A percentile compares a stretch with the other conserved stretches of the same genome.
Evolutionary conservation across 2,888 invertebrate species (phyloP).

Genomic region (Eupeodes latifasciatus): DNA sequence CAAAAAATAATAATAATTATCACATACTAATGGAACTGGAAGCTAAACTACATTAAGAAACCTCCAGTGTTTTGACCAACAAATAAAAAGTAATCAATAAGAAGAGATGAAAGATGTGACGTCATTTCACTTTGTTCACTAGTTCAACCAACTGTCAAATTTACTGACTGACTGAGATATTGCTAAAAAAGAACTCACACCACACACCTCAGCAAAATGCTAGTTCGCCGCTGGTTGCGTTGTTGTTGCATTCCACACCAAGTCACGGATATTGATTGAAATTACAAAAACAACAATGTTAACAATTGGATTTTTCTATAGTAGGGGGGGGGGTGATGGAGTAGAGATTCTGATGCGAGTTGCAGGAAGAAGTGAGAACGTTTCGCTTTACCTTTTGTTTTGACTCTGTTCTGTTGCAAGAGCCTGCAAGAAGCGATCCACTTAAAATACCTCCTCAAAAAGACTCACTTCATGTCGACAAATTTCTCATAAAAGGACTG

Average conservation of each 20-base stretch:
- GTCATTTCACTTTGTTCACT: not conserved
- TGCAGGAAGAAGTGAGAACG: not conserved
- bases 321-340: too few species aligned
- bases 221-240: not conserved
- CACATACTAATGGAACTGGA: conserved; percentile 51
- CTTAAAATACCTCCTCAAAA: conserved; percentile 62
- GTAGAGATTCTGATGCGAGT: too few species aligned
- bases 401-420: conserved; percentile 52
- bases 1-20: conserved; percentile 60
- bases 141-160: conserved; percentile 2
- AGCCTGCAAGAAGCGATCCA: conserved; percentile 59
- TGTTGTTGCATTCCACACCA: conserved; percentile 1
- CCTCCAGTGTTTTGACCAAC: not conserved
- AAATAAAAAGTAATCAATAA: not conserved
- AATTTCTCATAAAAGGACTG: conserved; percentile 72
- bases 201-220: not conserved
- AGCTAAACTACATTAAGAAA: conserved; percentile 13
- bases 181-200: not conserved
- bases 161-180: not conserved
- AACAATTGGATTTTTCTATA: not conserved
- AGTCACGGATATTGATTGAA: not conserved
- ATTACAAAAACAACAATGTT: conserved; percentile 17
- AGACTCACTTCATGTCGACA: conserved; percentile 69
- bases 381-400: conserved; percentile 26
- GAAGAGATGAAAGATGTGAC: conserved; percentile 7